Percentiles rank a stretch among this genome's conserved stretches.
These are phyloP conservation scores for Hippocampus barbouri DNA, from an alignment of 2,113 vertebrate genomes.

Conservation along the genomic window DNA sequence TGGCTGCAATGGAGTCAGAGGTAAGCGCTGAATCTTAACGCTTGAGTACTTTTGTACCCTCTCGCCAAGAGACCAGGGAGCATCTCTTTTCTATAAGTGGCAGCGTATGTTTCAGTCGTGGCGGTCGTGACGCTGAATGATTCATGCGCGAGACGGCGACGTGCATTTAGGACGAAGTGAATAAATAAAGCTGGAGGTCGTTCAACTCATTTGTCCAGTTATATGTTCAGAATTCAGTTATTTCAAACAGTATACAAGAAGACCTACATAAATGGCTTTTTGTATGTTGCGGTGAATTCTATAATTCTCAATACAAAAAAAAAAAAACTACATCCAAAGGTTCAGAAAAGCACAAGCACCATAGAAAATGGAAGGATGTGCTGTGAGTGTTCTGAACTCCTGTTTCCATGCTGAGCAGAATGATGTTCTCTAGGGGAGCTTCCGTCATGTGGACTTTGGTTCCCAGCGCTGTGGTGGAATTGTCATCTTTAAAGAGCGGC, in stretches of 20 bases:
- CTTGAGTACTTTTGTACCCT: neutral
- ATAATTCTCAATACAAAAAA: neutral
- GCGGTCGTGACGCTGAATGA: neutral
- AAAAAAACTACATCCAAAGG: neutral
- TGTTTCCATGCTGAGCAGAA: too few relatives aligned
- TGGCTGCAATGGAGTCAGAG: neutral
- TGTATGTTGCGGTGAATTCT: neutral
- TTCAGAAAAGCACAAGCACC: neutral
- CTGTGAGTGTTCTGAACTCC: too few relatives aligned
- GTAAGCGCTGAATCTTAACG: neutral
- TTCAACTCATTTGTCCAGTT: neutral
- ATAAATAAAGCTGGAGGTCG: neutral
- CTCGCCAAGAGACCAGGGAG: neutral
- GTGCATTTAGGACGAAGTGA: neutral
- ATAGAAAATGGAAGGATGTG: too few relatives aligned
- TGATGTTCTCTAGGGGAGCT: too few relatives aligned
- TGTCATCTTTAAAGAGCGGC: neutral
- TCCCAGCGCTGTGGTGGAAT: neutral
- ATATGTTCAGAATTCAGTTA: neutral
- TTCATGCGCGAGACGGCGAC: neutral
- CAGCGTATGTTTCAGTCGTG: neutral
- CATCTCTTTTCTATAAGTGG: neutral
- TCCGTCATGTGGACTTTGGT: neutral
- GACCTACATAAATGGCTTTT: neutral
- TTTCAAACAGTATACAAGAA: neutral